Conservation (phyloP, 2,888 invertebrate genomes). For the Agriopis leucophaearia region DNA sequence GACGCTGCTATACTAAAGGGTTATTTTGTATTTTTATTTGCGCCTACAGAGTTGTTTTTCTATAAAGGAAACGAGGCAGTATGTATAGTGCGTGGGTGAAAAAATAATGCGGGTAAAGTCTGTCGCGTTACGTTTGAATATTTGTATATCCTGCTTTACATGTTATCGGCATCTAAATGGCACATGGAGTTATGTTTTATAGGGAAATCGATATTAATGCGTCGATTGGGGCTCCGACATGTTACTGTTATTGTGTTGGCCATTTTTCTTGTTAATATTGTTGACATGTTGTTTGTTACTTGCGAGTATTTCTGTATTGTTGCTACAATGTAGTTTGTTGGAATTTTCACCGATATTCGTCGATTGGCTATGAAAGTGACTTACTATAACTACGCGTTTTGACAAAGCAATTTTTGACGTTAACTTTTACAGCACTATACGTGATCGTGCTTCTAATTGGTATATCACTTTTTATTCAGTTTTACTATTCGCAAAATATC, state of each 20-base stretch:
- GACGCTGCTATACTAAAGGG: slow-evolving; percentile 68
- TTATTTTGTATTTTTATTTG: slow-evolving; percentile 80
- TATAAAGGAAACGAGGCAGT: slow-evolving; percentile 65
- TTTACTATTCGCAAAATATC: no score
- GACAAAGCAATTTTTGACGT: no score
- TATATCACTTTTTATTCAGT: no score
- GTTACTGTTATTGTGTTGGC: slow-evolving; percentile 23
- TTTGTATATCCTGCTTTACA: slow-evolving; percentile 53
- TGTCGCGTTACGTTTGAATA: slow-evolving; percentile 56
- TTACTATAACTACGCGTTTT: no score
- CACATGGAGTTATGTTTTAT: slow-evolving; percentile 40
- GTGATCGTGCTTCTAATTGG: no score
- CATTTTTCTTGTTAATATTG: slow-evolving; percentile 27
- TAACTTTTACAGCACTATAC: no score
- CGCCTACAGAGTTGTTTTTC: slow-evolving; percentile 49
- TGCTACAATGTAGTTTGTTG: not conserved
- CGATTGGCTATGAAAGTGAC: no score
- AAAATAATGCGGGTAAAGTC: slow-evolving; percentile 60
- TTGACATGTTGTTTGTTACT: slow-evolving; percentile 21
- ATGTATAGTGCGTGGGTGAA: slow-evolving; percentile 65
- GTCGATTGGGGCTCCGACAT: slow-evolving; percentile 31
- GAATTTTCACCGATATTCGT: no score
- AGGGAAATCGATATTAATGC: slow-evolving; percentile 40
- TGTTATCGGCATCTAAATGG: slow-evolving; percentile 48
- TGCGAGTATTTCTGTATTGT: slow-evolving; percentile 3